phyloP scores from a whole-genome alignment of 2,113 vertebrate genomes.

The Stegostoma tigrinum region DNA sequence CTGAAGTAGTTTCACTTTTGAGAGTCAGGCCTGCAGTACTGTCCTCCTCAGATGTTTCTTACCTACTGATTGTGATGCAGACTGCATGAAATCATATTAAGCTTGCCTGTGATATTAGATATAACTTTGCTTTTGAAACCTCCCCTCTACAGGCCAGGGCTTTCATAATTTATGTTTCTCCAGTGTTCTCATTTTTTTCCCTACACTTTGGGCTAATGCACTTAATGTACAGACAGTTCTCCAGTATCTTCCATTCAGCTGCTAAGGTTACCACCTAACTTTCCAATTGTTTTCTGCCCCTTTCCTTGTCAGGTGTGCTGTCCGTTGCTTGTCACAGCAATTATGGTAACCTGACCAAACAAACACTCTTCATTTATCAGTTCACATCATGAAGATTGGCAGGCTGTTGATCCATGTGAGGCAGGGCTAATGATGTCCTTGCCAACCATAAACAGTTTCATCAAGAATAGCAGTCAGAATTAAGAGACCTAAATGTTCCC shows the following conservation, averaged over 20 bases:
- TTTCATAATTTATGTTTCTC: not conserved
- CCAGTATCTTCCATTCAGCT: not conserved
- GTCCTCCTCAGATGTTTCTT: not conserved
- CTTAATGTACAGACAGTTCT: not conserved
- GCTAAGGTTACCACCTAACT: not conserved
- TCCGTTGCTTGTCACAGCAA: not conserved
- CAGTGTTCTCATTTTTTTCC: not conserved
- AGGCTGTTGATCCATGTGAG: not conserved
- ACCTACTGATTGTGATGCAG: not conserved
- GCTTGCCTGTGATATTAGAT: not conserved
- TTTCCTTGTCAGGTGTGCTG: not conserved
- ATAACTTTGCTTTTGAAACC: not conserved
- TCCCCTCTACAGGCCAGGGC: not conserved
- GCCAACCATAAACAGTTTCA: not conserved
- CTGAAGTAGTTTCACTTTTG: constrained; percentile 17
- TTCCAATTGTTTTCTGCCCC: not conserved
- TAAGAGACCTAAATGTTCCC: not conserved
- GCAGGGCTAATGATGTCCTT: not conserved
- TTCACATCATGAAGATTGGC: not conserved
- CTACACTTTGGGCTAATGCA: not conserved
- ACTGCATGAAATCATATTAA: constrained; percentile 11
- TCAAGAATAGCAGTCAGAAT: not conserved
- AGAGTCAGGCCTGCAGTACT: constrained; percentile 18
- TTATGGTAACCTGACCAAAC: not conserved
- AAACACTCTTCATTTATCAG: not conserved